A percentile compares a stretch with the other conserved stretches of the same genome.
Conservation (phyloP, 2,888 invertebrate genomes). For the Agonopterix alstromeriana region DNA sequence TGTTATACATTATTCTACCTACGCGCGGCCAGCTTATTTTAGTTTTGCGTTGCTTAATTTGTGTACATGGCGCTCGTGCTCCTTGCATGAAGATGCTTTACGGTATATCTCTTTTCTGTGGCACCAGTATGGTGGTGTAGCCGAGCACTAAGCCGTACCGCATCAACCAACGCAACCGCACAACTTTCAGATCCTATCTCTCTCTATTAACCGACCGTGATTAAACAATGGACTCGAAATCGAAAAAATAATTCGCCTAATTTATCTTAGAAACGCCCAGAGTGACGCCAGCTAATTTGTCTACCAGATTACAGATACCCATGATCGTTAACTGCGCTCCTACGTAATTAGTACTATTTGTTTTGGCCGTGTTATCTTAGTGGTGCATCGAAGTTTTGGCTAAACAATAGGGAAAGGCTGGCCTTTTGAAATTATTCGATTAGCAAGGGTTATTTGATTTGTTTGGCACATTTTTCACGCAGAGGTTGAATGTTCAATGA, state of each 20-base stretch:
- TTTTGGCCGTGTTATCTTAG: slow-evolving; percentile 55
- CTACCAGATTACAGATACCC: slow-evolving; percentile 55
- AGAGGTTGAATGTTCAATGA: background rate
- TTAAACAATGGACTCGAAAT: slow-evolving; percentile 69
- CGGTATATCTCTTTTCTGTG: too few species aligned
- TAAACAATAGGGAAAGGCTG: slow-evolving; percentile 61
- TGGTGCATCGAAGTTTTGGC: slow-evolving; percentile 32
- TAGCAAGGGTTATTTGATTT: slow-evolving; percentile 35
- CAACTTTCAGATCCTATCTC: slow-evolving; percentile 47
- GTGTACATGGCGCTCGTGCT: too few species aligned
- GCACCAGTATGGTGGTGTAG: too few species aligned
- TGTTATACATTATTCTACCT: too few species aligned
- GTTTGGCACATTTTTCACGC: slow-evolving; percentile 24
- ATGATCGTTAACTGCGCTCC: slow-evolving; percentile 49
- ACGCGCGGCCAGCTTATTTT: too few species aligned
- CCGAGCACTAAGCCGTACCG: too few species aligned
- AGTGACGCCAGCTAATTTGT: slow-evolving; percentile 59
- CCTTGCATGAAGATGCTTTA: too few species aligned
- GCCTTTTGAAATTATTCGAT: slow-evolving; percentile 53
- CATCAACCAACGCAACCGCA: too few species aligned
- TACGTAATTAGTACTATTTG: slow-evolving; percentile 72
- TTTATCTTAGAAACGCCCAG: slow-evolving; percentile 47
- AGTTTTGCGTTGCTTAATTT: too few species aligned
- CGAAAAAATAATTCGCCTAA: slow-evolving; percentile 72
- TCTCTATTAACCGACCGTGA: slow-evolving; percentile 54